Conservation (phyloP, 2,888 invertebrate genomes). For the Drosophila neutralis region DNA sequence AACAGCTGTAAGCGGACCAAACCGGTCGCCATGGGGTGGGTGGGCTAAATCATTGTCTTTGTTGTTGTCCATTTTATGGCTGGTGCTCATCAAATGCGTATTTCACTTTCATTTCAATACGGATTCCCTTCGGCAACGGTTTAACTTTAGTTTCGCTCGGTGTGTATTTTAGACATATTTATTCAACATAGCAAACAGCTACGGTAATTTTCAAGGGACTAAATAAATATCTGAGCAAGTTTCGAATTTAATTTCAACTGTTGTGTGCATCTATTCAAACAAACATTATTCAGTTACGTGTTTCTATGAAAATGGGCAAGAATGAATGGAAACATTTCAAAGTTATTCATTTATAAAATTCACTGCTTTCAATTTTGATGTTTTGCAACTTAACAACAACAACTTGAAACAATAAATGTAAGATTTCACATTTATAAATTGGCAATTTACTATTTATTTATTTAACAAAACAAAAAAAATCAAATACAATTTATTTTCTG, state of each 20-base stretch:
- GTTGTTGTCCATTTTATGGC: background rate
- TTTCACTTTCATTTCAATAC: conserved; percentile 7
- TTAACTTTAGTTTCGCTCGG: background rate
- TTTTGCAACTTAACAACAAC: background rate
- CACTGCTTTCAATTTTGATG: background rate
- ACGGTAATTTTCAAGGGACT: no score
- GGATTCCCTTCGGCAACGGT: background rate
- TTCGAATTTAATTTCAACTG: background rate
- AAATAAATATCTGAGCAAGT: background rate
- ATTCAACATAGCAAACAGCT: background rate
- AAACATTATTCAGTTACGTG: background rate
- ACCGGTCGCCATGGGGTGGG: conserved; percentile 30
- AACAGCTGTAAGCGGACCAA: conserved; percentile 14
- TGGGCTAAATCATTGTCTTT: background rate
- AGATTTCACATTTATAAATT: background rate
- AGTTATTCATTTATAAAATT: background rate
- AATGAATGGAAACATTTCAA: background rate
- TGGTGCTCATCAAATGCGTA: background rate
- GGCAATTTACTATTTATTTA: background rate
- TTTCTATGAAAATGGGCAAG: background rate
- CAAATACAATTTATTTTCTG: background rate
- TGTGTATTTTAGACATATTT: background rate
- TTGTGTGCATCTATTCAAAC: background rate
- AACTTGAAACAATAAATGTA: background rate
- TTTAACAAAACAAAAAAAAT: background rate